Evolutionary conservation across 2,113 vertebrate species (phyloP).

Genomic region (Scortum barcoo): DNA sequence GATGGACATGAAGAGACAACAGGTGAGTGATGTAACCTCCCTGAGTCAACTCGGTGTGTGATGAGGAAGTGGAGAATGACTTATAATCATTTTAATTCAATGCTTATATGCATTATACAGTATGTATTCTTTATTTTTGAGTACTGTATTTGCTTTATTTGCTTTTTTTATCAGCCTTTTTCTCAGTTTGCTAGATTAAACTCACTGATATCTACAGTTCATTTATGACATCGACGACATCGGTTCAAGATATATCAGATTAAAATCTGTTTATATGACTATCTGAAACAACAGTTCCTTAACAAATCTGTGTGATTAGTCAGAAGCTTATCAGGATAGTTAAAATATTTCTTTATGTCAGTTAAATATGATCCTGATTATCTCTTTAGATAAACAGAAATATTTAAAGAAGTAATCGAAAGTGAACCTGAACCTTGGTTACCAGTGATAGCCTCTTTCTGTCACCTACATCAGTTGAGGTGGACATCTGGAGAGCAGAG

Average conservation of each 20-base stretch:
- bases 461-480: neutral
- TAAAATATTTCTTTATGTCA: neutral
- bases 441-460: neutral
- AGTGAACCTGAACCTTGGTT: neutral
- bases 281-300: neutral
- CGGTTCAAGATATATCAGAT: no score
- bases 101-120: no score
- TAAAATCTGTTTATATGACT: no score
- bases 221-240: neutral
- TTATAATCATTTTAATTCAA: neutral
- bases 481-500: conserved; percentile 29
- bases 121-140: neutral
- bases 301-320: neutral
- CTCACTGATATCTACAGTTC: neutral
- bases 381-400: neutral
- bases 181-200: neutral
- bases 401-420: neutral
- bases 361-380: neutral
- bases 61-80: neutral
- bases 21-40: neutral
- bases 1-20: neutral
- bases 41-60: neutral
- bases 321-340: neutral
- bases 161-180: neutral
- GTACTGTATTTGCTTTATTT: neutral